Conservation (phyloP, 2,888 invertebrate genomes). For the Lomographa bimaculata region DNA sequence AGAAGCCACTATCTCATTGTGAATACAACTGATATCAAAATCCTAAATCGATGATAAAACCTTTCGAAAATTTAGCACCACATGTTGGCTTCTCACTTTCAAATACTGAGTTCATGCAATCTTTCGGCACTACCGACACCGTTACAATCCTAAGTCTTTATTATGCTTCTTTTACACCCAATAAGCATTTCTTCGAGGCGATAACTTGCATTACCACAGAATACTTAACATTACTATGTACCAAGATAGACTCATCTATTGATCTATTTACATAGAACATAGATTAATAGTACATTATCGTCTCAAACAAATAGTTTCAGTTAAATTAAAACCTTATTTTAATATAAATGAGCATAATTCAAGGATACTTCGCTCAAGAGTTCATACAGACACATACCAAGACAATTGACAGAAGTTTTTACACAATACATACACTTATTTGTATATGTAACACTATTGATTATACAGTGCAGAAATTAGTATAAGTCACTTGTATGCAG, state of each 20-base stretch:
- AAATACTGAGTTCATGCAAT: conserved; percentile 24
- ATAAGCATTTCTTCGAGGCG: neutral
- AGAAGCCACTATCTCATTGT: conserved; percentile 57
- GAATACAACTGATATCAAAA: conserved; percentile 67
- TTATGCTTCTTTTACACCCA: conserved; percentile 14
- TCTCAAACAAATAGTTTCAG: no score
- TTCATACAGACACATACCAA: conserved; percentile 20
- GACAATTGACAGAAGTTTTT: conserved; percentile 29
- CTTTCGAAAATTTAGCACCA: conserved; percentile 82
- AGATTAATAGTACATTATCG: no score
- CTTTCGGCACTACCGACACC: conserved; percentile 16
- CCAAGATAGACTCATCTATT: no score
- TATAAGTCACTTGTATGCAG: conserved; percentile 6
- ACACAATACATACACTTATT: conserved; percentile 13
- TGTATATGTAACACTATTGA: conserved; percentile 5
- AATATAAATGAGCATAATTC: conserved; percentile 22
- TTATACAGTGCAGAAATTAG: conserved; percentile 8
- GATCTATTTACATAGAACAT: no score
- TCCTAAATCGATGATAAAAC: conserved; percentile 74
- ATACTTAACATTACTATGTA: no score
- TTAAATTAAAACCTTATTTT: no score
- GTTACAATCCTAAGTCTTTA: conserved; percentile 25
- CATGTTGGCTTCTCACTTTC: conserved; percentile 74
- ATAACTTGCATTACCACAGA: neutral
- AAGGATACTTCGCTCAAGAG: conserved; percentile 4